A percentile compares a stretch with the other conserved stretches of the same genome.
These are phyloP conservation scores for Valencia hispanica DNA, from an alignment of 2,797 vertebrate genomes.

Conservation along the genomic window DNA sequence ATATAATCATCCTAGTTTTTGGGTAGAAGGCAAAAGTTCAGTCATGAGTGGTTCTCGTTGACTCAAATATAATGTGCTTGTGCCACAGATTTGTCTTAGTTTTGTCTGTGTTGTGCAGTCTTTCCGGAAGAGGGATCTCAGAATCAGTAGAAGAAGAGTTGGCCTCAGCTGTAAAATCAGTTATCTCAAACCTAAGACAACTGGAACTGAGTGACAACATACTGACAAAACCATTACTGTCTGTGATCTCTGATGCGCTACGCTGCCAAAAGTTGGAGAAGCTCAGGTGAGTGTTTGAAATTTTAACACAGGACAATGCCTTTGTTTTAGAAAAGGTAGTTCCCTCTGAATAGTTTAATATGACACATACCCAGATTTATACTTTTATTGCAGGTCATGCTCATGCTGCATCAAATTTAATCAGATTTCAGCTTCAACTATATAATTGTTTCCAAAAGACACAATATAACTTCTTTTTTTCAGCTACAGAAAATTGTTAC, in stretches of 20 bases:
- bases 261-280: constrained; percentile 24
- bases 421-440: not conserved
- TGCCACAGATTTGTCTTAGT: not conserved
- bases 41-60: not conserved
- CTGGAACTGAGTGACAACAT: constrained; percentile 33
- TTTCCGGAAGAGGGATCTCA: accelerated
- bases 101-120: constrained; percentile 5
- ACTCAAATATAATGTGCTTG: not conserved
- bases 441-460: not conserved
- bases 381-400: not conserved
- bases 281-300: constrained; percentile 47
- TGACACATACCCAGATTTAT: not conserved
- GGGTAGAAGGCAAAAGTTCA: no score
- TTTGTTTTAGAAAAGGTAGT: not conserved
- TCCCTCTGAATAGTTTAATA: not conserved
- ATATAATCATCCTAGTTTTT: no score
- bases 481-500: not conserved
- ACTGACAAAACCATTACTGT: accelerated
- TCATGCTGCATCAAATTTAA: not conserved
- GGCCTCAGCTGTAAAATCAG: constrained; percentile 2
- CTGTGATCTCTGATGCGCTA: constrained; percentile 22
- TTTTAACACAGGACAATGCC: no score
- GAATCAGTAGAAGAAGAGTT: not conserved
- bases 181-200: constrained; percentile 27
- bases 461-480: not conserved